Base-by-base conservation (phyloP, 92 coral and sea anemone species). In the Parazoanthus swiftii region DNA sequence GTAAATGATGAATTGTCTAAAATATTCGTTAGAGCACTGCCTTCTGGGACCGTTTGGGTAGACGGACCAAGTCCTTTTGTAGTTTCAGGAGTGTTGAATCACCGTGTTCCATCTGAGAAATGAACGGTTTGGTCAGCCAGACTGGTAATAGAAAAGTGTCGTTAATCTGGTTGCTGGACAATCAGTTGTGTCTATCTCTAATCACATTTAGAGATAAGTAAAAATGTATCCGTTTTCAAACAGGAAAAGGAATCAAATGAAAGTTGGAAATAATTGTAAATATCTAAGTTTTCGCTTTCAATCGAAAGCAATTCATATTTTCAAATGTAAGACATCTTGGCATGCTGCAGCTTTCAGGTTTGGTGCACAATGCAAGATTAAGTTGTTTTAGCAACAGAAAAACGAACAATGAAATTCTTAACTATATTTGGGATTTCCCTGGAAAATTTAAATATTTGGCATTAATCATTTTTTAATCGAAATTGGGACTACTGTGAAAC, bases 161-260 rank as follows among this genome's bases (percentile, higher is more conserved):
- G 18, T 76, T 39, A 77, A 36, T 39, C 81, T 77, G 81, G 59
- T 77, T 77, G 81, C 81, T 38, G 81, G 81, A 39, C 81, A 77
- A 77, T 21, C 59, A 77, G 81, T n/a, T 44, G 11, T 3, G 59
- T n/a, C 58, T 38, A 38, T 8, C 38, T 26, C 44, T 9, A 33
- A 13, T 10, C 26, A 21, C 23, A 4, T 6, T 33, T 35, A 3
- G 78, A 74, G 78, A 74, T 37, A 16, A 20, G 15, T 77, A 43
- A 38, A 3, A 16, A 77, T 37, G 25, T 15, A 38, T 29, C 29
- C 56, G 21, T 5, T 44, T 38, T 39, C 26, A 39, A 77, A 77
- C 29, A 33, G 1, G 78, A 35, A 74, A 36, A 74, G 6, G 43
- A 15, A 14, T 36, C 43, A 37, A 74, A 35, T 74, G 78, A 36